Percentiles rank a stretch among this genome's conserved stretches.
These are phyloP conservation scores for Kryptopterus vitreolus DNA, from an alignment of 2,797 vertebrate species.

Conservation along the genomic window DNA sequence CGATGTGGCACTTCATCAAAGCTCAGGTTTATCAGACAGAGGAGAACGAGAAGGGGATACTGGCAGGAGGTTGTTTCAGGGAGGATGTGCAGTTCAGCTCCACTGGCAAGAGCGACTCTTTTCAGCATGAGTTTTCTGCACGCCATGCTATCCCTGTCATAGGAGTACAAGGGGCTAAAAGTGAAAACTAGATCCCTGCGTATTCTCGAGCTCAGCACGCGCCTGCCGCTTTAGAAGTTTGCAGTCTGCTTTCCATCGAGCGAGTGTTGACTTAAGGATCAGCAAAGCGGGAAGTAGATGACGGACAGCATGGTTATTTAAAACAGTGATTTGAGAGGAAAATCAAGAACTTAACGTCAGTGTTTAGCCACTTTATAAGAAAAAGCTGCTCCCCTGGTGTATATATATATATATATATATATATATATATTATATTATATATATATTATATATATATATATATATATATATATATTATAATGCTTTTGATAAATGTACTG, in stretches of 20 bases:
- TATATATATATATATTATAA: neutral
- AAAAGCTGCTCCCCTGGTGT: neutral
- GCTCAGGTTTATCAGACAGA: constrained; percentile 43
- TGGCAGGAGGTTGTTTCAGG: constrained; percentile 42
- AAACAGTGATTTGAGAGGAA: neutral
- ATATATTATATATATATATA: no score
- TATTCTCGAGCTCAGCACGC: constrained; percentile 31
- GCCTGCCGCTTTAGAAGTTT: constrained; percentile 22
- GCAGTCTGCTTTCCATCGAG: neutral
- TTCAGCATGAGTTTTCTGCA: constrained; percentile 46
- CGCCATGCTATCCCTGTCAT: constrained; percentile 24
- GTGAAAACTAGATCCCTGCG: constrained; percentile 20
- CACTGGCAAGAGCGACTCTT: constrained; percentile 31
- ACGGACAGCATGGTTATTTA: neutral
- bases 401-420: neutral
- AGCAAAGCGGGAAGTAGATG: neutral
- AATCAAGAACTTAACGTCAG: no score
- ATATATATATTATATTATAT: no score
- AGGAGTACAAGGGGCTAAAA: constrained; percentile 22
- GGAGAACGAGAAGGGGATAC: constrained; percentile 13
- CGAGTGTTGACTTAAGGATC: neutral
- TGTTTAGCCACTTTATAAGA: neutral
- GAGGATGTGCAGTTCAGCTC: constrained; percentile 47
- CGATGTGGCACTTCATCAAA: constrained; percentile 52
- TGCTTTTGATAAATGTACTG: neutral